Base-by-base conservation (phyloP, 2,113 vertebrate species). In the Gavialis gangeticus region DNA sequence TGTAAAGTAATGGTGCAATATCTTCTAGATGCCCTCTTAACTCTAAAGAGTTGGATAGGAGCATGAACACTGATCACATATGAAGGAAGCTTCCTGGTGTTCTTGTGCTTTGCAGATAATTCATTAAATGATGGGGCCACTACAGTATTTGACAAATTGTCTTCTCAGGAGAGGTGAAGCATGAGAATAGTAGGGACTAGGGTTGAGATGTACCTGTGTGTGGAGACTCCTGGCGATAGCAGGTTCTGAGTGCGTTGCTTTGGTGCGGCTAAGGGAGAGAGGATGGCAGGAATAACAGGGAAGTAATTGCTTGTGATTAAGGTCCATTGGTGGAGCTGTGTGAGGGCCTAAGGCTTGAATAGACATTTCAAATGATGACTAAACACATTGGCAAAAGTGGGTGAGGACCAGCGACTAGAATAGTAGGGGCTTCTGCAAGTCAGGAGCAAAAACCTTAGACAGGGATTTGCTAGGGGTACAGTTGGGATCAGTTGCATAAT, bases 41-140 rank as follows among this genome's bases (percentile, higher is more conserved):
- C 1, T 60, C 64, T n/a, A 12, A 4, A 0, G 0, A 73, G 17
- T 15, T 3, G 12, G 57, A 12, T 3, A 59, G 66, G 10, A 58
- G 24, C 9, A 12, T 3, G 12, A 21, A 30, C 9, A 10, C 13
- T 85, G 9, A 30, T 21, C 27, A 3, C 0, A 15, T 63, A 22
- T 34, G 55, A 11, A 62, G 87, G 90, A 59, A 1, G 2, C 10
- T 25, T 62, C 79, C 56, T 0, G 66, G 77, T 12, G 24, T 7
- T 67, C 82, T 24, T n/a, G 25, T 25, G 28, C 54, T 54, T 22
- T 34, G 0, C 46, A 67, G 60, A 37, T 30, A 25, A 57, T 58
- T 3, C 2, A 2, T 64, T 63, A 81, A 80, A 66, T 14, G 10
- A 60, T 13, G 30, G 0, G 2, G 4, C 3, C 4, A 7, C 2